Conservation (phyloP, 2,888 invertebrate species). For the Nysson spinosus region DNA sequence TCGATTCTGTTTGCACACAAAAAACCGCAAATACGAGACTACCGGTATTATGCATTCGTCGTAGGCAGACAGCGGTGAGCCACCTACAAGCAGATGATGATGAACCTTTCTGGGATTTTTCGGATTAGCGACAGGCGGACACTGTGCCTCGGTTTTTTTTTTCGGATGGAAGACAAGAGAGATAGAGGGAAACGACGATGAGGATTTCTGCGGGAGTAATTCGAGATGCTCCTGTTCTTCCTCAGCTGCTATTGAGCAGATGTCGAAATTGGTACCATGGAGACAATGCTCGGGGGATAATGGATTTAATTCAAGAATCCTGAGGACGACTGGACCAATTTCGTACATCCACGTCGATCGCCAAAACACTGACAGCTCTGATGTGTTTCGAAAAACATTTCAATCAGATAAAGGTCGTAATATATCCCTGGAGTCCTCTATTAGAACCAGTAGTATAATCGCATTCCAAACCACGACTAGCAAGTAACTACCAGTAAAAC, state of each 20-base stretch:
- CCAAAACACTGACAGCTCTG: too few relatives aligned
- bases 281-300: constrained; percentile 68
- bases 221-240: constrained; percentile 68
- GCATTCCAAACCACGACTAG: too few relatives aligned
- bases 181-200: constrained; percentile 36
- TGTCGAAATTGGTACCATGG: constrained; percentile 64
- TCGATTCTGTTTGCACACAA: constrained; percentile 64
- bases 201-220: constrained; percentile 64
- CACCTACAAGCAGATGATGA: constrained; percentile 67
- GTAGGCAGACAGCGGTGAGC: constrained; percentile 49
- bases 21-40: constrained; percentile 55
- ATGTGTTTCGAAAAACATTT: too few relatives aligned
- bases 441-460: too few relatives aligned
- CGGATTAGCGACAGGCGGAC: constrained; percentile 54
- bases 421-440: too few relatives aligned
- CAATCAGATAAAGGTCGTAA: too few relatives aligned
- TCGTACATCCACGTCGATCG: too few relatives aligned
- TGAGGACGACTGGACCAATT: not conserved
- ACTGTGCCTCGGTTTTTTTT: constrained; percentile 23
- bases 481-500: too few relatives aligned
- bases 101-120: constrained; percentile 55
- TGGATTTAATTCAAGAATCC: constrained; percentile 64
- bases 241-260: constrained; percentile 69
- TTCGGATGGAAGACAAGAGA: constrained; percentile 1
- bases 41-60: constrained; percentile 42